phyloP scores from a whole-genome alignment of 2,113 vertebrate species.

The Epinephelus cyanopodus region DNA sequence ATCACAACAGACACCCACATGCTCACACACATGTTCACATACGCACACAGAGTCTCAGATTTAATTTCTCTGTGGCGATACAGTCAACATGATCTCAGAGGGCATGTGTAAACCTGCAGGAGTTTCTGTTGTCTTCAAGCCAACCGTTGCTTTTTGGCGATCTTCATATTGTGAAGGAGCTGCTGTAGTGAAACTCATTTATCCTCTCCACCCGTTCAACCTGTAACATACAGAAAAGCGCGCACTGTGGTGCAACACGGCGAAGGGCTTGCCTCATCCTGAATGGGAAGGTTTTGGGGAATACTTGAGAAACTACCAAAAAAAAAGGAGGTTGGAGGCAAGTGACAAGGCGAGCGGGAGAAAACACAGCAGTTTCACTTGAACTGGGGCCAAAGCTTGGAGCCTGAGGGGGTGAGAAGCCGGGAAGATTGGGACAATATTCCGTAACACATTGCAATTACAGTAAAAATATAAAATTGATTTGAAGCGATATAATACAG shows the following conservation, averaged over 20 bases:
- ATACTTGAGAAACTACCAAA: not conserved
- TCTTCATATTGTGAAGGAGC: slow-evolving; percentile 38
- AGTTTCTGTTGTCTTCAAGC: slow-evolving; percentile 86
- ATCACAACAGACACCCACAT: slow-evolving; percentile 9
- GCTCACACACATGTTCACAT: slow-evolving; percentile 12
- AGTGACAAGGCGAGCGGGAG: slow-evolving; percentile 37
- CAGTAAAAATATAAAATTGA: not conserved
- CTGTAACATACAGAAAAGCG: not conserved
- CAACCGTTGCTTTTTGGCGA: slow-evolving; percentile 70
- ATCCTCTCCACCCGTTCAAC: slow-evolving; percentile 24
- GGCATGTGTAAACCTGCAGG: slow-evolving; percentile 80
- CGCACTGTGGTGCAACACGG: fast-evolving
- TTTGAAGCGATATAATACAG: not conserved
- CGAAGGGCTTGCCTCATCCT: not conserved
- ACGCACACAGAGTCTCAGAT: slow-evolving; percentile 22
- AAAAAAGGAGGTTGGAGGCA: not conserved
- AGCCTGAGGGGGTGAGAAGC: slow-evolving; percentile 48
- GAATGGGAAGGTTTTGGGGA: not conserved
- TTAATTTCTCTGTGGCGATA: slow-evolving; percentile 42
- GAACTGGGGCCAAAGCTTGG: slow-evolving; percentile 74
- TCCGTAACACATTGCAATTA: not conserved
- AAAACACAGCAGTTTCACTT: slow-evolving; percentile 81
- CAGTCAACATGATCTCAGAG: slow-evolving; percentile 45
- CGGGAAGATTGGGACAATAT: not conserved
- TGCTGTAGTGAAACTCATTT: slow-evolving; percentile 38